phyloP scores from a whole-genome alignment of 35 echinoderm and acorn worm species.

The Ophiothrix spiculata region DNA sequence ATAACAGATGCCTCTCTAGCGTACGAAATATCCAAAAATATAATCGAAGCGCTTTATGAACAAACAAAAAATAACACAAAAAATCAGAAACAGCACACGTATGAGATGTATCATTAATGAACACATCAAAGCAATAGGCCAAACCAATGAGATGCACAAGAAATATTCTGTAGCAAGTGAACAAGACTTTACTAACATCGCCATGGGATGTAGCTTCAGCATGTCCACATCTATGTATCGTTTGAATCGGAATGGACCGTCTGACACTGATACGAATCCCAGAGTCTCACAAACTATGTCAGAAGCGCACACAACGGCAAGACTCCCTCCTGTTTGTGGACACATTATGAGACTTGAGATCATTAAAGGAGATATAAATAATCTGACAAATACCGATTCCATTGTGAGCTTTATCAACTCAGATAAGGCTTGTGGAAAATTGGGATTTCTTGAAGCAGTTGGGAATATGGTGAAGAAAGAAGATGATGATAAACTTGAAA shows the following conservation, averaged over 20 bases:
- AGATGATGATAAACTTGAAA: too few relatives aligned
- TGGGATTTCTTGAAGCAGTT: background rate
- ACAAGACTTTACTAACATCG: background rate
- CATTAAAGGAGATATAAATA: background rate
- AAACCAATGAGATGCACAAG: too few relatives aligned
- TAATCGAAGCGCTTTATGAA: too few relatives aligned
- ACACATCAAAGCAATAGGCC: too few relatives aligned
- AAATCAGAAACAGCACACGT: too few relatives aligned
- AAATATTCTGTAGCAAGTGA: too few relatives aligned
- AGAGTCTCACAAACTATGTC: background rate
- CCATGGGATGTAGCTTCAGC: background rate
- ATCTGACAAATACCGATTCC: background rate
- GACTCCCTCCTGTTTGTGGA: too few relatives aligned
- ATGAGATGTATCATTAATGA: too few relatives aligned
- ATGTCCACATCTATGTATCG: background rate
- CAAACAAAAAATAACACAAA: too few relatives aligned
- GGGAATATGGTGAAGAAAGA: background rate
- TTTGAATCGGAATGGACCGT: background rate
- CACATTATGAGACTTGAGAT: too few relatives aligned
- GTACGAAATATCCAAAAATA: too few relatives aligned
- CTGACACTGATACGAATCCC: background rate
- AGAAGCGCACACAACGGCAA: background rate
- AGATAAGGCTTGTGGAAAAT: background rate
- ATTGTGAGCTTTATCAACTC: background rate
- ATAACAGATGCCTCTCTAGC: too few relatives aligned